phyloP scores from a whole-genome alignment of 2,113 vertebrate species.

The Castor canadensis region DNA sequence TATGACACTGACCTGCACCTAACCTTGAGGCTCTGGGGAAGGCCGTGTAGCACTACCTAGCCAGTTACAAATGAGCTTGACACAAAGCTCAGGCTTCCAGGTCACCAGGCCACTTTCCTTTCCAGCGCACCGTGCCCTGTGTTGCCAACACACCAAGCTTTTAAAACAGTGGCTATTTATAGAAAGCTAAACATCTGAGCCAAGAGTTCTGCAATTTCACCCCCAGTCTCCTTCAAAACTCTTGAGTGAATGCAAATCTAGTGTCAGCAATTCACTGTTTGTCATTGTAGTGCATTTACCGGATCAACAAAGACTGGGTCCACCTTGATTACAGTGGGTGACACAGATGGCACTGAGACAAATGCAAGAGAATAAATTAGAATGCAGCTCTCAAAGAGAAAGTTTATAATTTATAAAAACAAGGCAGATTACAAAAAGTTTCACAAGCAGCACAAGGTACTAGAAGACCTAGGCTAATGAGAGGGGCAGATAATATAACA shows the following conservation, averaged over 20 bases:
- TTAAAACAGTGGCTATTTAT: slow-evolving; percentile 38
- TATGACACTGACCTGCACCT: not conserved
- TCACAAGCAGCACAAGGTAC: not conserved
- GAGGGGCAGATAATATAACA: not conserved
- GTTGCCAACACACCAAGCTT: slow-evolving; percentile 37
- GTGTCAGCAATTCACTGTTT: not conserved
- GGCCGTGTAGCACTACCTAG: not conserved
- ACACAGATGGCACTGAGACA: not conserved
- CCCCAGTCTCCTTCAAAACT: slow-evolving; percentile 28
- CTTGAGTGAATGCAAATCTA: slow-evolving; percentile 21
- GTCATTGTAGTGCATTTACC: not conserved
- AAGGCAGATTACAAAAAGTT: not conserved
- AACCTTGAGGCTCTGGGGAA: not conserved
- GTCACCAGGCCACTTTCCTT: not conserved
- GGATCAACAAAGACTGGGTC: not conserved
- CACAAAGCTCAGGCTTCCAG: not conserved
- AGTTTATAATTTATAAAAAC: not conserved
- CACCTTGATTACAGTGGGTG: not conserved
- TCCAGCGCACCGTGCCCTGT: not conserved
- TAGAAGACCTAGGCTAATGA: not conserved
- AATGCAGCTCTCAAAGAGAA: not conserved
- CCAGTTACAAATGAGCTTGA: not conserved
- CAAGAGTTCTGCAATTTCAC: slow-evolving; percentile 46
- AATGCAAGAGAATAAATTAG: not conserved
- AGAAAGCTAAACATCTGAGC: slow-evolving; percentile 26